phyloP scores from a whole-genome alignment of 2,113 vertebrate genomes.

The Heterocephalus glaber region DNA sequence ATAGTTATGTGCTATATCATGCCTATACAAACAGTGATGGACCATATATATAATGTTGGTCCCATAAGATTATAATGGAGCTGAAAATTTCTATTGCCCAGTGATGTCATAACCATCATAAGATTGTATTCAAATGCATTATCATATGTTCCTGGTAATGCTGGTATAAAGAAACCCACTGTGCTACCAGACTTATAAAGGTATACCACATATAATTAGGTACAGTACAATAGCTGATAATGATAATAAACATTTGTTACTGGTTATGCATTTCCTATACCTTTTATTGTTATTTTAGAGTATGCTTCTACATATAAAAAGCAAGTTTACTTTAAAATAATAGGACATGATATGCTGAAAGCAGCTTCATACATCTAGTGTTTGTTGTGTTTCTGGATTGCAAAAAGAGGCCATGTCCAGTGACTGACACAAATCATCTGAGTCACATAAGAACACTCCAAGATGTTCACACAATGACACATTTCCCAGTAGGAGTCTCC shows the following conservation, averaged over 20 bases:
- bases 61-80: neutral
- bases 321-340: neutral
- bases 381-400: neutral
- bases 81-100: neutral
- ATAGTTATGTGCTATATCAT: neutral
- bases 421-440: neutral
- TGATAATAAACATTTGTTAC: neutral
- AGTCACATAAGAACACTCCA: no score
- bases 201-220: neutral
- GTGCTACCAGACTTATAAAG: neutral
- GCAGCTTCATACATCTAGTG: neutral
- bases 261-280: neutral
- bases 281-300: neutral
- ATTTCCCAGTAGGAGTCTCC: neutral
- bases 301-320: neutral
- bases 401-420: neutral
- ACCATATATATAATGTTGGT: neutral
- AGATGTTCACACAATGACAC: neutral
- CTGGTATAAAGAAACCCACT: no score
- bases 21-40: neutral
- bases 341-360: rapidly evolving
- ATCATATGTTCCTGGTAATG: neutral
- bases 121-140: neutral
- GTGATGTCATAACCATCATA: neutral
- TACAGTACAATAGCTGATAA: neutral